Evolutionary conservation across 1,140 invertebrate species (phyloP).

Genomic region (Gonatopus flavifemur): DNA sequence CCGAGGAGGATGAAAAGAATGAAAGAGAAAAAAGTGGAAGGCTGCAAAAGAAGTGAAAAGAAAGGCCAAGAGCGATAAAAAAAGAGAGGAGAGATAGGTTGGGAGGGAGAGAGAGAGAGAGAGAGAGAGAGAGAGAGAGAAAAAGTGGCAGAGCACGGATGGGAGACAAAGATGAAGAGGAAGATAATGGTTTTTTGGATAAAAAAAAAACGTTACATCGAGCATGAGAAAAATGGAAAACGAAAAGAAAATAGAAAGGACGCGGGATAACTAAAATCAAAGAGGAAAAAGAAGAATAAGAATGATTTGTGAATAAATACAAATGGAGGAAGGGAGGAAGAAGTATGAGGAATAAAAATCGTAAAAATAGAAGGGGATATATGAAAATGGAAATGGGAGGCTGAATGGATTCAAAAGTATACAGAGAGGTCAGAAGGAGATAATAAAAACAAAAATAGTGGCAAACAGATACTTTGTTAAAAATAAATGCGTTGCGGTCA

Average conservation of each 20-base stretch:
- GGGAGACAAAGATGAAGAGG: neutral
- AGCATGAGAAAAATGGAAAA: no score
- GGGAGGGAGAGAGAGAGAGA: neutral
- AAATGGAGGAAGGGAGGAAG: no score
- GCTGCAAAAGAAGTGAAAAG: slow-evolving; percentile 6
- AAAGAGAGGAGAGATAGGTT: neutral
- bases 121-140: slow-evolving; percentile 4
- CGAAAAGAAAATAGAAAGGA: neutral
- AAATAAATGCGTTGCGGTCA: no score
- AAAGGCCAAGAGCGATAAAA: neutral
- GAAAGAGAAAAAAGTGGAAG: neutral
- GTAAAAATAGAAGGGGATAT: no score
- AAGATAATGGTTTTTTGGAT: no score
- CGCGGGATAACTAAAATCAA: neutral
- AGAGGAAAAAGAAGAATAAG: neutral
- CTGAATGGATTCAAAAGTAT: no score
- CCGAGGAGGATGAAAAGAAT: neutral
- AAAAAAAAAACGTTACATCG: no score
- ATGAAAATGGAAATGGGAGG: no score
- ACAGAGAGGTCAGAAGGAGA: no score
- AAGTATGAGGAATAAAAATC: no score
- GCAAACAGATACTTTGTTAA: no score
- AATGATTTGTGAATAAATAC: slow-evolving; percentile 1
- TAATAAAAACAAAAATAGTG: no score
- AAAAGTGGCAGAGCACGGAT: neutral